These are phyloP conservation scores for Cynopterus sphinx DNA, from an alignment of 2,797 vertebrate species.

Conservation along the genomic window DNA sequence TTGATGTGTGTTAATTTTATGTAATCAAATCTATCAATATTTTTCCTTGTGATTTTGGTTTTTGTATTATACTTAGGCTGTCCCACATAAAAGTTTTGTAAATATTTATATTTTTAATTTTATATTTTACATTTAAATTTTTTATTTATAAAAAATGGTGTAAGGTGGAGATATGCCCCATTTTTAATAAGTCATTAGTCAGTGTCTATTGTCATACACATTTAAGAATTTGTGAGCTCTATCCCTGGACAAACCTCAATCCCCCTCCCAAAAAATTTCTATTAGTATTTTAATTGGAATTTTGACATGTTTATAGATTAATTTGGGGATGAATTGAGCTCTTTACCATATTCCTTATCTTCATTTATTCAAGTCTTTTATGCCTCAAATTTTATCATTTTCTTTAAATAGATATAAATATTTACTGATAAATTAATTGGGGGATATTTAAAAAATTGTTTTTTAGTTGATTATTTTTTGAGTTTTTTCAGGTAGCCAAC, in stretches of 20 bases:
- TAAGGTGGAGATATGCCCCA: neutral
- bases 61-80: neutral
- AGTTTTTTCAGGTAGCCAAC: neutral
- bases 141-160: neutral
- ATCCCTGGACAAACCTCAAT: neutral
- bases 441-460: neutral
- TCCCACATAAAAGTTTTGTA: neutral
- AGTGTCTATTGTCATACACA: neutral
- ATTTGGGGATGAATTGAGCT: neutral
- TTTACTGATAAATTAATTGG: neutral
- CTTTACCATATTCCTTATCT: neutral
- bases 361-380: slow-evolving; percentile 1
- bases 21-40: neutral
- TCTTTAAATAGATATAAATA: neutral
- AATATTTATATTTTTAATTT: neutral
- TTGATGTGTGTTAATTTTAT: neutral
- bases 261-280: neutral
- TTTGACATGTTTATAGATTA: neutral
- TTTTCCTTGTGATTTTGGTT: neutral
- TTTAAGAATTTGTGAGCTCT: neutral
- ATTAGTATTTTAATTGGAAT: neutral
- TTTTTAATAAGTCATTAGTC: neutral
- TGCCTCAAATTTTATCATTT: neutral
- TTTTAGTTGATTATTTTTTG: neutral
- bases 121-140: neutral